Base-by-base conservation (phyloP, 2,797 vertebrate species). In the Accipiter fasciatus region DNA sequence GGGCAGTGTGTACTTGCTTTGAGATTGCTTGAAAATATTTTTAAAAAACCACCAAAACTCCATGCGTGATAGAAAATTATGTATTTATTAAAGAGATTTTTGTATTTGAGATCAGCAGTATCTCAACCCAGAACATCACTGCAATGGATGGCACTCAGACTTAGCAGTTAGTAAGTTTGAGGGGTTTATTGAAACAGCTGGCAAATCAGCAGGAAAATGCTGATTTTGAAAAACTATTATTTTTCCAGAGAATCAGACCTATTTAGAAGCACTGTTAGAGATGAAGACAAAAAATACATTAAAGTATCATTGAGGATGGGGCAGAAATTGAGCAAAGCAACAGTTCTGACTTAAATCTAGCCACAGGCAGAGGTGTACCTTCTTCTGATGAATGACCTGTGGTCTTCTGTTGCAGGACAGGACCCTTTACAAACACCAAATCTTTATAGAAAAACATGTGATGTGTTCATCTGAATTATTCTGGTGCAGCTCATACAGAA, bases 211-310 rank as follows among this genome's bases (percentile, higher is more conserved):
- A 95, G 94, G 94, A 97, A 98, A 98, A 97, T 84, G 95, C 90
- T 98, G 96, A 98, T 97, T 98, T 97, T 94, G 92, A 97, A 97
- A 96, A 98, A 93, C 83, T 93, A 85, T 96, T 98, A 92, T 97
- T 98, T 97, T 97, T 97, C 94, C 95, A 93, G 95, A 96, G 97
- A 98, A 98, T 97, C 96, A 98, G 97, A 97, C 92, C 89, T 97
- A 98, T 98, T 98, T 98, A 98, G 96, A 95, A 95, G 95, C 95
- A 96, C 93, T 98, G 95, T 97, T 98, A 97, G 94, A 97, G 95
- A 96, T 95, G 93, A 98, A 98, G 95, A 97, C 95, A 97, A 97
- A 97, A 98, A 95, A 88, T 93, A 81, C 90, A 97, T 96, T 97
- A 97, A 97, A 98, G 97, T 94, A 92, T 83, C 94, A 91, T 97